Percentiles rank a stretch among this genome's conserved stretches.
These are phyloP conservation scores for Agrochola lota DNA, from an alignment of 2,888 invertebrate genomes.

Conservation along the genomic window DNA sequence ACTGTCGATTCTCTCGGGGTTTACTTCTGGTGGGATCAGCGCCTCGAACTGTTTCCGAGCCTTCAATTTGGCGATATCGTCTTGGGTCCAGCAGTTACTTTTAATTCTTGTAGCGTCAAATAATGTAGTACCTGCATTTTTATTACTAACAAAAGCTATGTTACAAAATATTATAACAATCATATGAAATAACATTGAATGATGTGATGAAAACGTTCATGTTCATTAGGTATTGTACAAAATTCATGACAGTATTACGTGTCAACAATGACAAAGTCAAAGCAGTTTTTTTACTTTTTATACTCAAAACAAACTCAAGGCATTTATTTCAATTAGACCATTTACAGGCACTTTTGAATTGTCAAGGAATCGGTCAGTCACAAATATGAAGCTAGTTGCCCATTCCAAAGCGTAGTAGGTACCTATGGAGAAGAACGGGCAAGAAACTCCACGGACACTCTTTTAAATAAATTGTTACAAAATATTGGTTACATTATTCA, in stretches of 20 bases:
- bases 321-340: no score
- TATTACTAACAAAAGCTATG: slow-evolving; percentile 65
- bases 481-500: no score
- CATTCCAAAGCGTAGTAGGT: no score
- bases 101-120: slow-evolving; percentile 74
- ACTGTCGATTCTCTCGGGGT: slow-evolving; percentile 78
- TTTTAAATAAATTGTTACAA: no score
- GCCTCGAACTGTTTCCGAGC: slow-evolving; percentile 82
- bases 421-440: no score
- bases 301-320: no score
- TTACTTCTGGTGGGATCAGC: slow-evolving; percentile 73
- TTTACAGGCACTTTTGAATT: no score
- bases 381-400: no score
- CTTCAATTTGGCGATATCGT: slow-evolving; percentile 80
- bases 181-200: slow-evolving; percentile 81
- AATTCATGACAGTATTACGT: slow-evolving; percentile 45
- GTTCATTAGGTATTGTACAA: slow-evolving; percentile 45
- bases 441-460: no score
- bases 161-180: slow-evolving; percentile 74
- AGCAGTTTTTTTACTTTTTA: slow-evolving; percentile 13
- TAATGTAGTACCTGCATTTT: slow-evolving; percentile 81
- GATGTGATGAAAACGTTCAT: slow-evolving; percentile 65
- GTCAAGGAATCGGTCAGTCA: no score
- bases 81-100: slow-evolving; percentile 80
- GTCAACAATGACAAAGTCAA: slow-evolving; percentile 27